A percentile compares a stretch with the other conserved stretches of the same genome.
Evolutionary conservation across 35 echinoderm and acorn worm species (phyloP).

Genomic region (Amphiura filiformis): DNA sequence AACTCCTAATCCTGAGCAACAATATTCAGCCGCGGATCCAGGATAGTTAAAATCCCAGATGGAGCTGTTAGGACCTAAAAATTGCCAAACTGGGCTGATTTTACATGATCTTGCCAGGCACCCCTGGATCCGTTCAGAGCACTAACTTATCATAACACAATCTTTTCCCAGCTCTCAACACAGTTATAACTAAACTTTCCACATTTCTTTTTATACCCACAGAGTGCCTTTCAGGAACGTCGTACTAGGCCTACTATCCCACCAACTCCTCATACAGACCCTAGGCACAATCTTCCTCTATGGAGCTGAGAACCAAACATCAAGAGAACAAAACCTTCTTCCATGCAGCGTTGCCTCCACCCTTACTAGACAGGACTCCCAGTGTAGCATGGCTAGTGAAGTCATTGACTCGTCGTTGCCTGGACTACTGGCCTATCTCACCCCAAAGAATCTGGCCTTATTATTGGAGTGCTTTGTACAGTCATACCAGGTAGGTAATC

Average conservation of each 20-base stretch:
- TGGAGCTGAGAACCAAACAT: slow-evolving; percentile 78
- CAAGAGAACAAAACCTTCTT: slow-evolving; percentile 60
- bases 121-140: too few relatives aligned
- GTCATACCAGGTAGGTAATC: slow-evolving; percentile 68
- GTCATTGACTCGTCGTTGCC: slow-evolving; percentile 52
- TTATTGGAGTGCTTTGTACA: slow-evolving; percentile 96
- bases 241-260: slow-evolving; percentile 87
- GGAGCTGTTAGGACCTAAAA: too few relatives aligned
- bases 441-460: slow-evolving; percentile 82
- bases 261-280: slow-evolving; percentile 93
- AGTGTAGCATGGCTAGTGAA: neutral
- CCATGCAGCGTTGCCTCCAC: slow-evolving; percentile 53
- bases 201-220: slow-evolving; percentile 18
- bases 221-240: slow-evolving; percentile 89
- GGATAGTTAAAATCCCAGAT: too few relatives aligned
- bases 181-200: too few relatives aligned
- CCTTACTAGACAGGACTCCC: slow-evolving; percentile 40
- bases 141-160: too few relatives aligned
- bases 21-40: too few relatives aligned
- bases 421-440: slow-evolving; percentile 90
- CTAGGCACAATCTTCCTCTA: slow-evolving; percentile 90
- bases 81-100: too few relatives aligned
- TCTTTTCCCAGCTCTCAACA: too few relatives aligned
- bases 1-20: too few relatives aligned
- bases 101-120: too few relatives aligned